phyloP scores from a whole-genome alignment of 2,888 invertebrate genomes.

The Hemaris fuciformis region DNA sequence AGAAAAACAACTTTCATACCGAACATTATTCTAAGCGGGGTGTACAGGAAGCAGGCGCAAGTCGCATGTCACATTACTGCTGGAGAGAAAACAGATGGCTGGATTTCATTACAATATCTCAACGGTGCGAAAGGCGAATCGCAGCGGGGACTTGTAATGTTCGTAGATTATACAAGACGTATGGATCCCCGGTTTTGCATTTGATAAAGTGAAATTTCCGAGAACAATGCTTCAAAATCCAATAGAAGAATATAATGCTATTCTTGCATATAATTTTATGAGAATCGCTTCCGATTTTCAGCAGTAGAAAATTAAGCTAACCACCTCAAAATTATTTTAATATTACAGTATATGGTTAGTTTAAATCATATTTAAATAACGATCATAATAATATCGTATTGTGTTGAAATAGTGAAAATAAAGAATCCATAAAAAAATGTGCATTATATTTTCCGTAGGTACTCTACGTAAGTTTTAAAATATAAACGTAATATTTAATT shows the following conservation, averaged over 20 bases:
- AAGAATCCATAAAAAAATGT: too few relatives aligned
- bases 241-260: neutral
- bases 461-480: too few relatives aligned
- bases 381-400: too few relatives aligned
- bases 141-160: slow-evolving; percentile 62
- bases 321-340: too few relatives aligned
- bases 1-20: slow-evolving; percentile 10
- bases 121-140: slow-evolving; percentile 65
- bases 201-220: slow-evolving; percentile 43
- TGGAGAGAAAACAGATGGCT: slow-evolving; percentile 75
- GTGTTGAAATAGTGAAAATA: too few relatives aligned
- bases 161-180: slow-evolving; percentile 64
- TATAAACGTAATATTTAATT: too few relatives aligned
- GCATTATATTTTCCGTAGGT: too few relatives aligned
- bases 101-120: slow-evolving; percentile 77
- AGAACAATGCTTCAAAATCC: neutral
- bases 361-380: too few relatives aligned
- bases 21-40: slow-evolving; percentile 46
- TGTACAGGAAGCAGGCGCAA: slow-evolving; percentile 55
- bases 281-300: too few relatives aligned
- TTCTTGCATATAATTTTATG: neutral
- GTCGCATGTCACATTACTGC: slow-evolving; percentile 62
- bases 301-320: too few relatives aligned
- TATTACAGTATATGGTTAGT: too few relatives aligned
- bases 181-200: slow-evolving; percentile 49